phyloP scores from a whole-genome alignment of 2,888 invertebrate genomes.

The Nomada fabriciana region DNA sequence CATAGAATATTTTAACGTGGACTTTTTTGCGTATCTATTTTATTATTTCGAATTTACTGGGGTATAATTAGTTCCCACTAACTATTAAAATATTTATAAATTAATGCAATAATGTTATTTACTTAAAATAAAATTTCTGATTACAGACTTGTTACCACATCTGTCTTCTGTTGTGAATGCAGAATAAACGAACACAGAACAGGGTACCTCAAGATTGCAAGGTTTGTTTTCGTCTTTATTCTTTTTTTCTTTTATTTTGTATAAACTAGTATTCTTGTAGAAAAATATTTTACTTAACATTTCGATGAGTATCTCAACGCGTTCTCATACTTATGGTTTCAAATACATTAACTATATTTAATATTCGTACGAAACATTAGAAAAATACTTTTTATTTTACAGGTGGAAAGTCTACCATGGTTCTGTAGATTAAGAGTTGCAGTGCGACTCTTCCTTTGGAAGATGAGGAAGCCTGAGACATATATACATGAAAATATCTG shows the following conservation, averaged over 20 bases:
- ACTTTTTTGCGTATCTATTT: constrained; percentile 16
- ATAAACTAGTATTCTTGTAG: constrained; percentile 12
- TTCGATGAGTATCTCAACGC: constrained; percentile 55
- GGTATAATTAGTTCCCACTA: neutral
- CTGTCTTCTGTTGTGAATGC: neutral
- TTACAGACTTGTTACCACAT: constrained; percentile 34
- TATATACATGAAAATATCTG: neutral
- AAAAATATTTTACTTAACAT: constrained; percentile 37
- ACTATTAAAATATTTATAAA: neutral
- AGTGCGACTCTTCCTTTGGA: no score
- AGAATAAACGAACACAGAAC: no score
- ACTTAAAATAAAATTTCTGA: constrained; percentile 15
- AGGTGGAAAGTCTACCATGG: neutral
- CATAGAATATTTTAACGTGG: neutral
- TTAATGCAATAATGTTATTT: neutral
- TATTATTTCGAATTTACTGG: constrained; percentile 29
- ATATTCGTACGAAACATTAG: neutral
- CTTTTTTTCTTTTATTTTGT: neutral
- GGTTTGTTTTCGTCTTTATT: constrained; percentile 8
- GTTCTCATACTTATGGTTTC: constrained; percentile 30
- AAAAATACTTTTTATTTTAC: constrained; percentile 7
- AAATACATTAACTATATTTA: neutral
- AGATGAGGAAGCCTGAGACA: neutral
- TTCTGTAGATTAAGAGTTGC: neutral
- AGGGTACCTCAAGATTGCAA: neutral